phyloP scores from a whole-genome alignment of 2,113 vertebrate species.

The Nothobranchius furzeri region DNA sequence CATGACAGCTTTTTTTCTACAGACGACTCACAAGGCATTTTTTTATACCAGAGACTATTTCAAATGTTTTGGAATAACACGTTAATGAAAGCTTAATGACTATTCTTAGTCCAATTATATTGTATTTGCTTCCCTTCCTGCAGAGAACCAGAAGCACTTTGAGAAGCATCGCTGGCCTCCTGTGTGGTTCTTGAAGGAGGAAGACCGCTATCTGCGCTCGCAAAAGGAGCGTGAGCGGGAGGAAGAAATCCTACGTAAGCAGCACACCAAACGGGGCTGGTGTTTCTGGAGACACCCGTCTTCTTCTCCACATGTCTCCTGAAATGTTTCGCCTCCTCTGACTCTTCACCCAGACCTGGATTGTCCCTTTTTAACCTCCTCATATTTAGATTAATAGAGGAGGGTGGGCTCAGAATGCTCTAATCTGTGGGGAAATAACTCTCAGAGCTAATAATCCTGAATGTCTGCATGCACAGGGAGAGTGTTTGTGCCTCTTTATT shows the following conservation, averaged over 20 bases:
- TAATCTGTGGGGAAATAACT: constrained; percentile 24
- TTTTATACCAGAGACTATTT: too few species aligned
- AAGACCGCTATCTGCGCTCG: constrained; percentile 87
- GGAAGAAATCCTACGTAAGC: constrained; percentile 87
- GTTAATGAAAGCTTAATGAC: too few species aligned
- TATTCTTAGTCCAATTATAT: too few species aligned
- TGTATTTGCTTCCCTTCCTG: constrained; percentile 1
- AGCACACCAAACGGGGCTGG: constrained; percentile 86
- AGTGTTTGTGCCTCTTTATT: constrained; percentile 64
- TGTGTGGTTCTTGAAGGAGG: constrained; percentile 90
- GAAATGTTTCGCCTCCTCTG: constrained; percentile 37
- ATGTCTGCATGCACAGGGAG: constrained; percentile 49
- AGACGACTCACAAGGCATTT: too few species aligned
- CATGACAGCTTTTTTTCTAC: too few species aligned
- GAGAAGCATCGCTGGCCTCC: constrained; percentile 91
- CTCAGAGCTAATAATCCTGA: constrained; percentile 52
- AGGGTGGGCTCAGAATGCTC: constrained; percentile 19
- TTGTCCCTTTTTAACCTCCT: constrained; percentile 6
- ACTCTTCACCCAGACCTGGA: constrained; percentile 15
- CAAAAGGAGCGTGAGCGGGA: constrained; percentile 85
- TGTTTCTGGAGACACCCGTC: constrained; percentile 88
- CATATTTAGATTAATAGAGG: constrained; percentile 7
- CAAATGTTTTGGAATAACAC: too few species aligned
- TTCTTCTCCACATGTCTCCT: constrained; percentile 81
- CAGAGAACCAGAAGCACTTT: constrained; percentile 87